Evolutionary conservation across 2,113 vertebrate species (phyloP), one percentile per base, ranked within the genome.

Genomic region (Tupaia chinensis): DNA sequence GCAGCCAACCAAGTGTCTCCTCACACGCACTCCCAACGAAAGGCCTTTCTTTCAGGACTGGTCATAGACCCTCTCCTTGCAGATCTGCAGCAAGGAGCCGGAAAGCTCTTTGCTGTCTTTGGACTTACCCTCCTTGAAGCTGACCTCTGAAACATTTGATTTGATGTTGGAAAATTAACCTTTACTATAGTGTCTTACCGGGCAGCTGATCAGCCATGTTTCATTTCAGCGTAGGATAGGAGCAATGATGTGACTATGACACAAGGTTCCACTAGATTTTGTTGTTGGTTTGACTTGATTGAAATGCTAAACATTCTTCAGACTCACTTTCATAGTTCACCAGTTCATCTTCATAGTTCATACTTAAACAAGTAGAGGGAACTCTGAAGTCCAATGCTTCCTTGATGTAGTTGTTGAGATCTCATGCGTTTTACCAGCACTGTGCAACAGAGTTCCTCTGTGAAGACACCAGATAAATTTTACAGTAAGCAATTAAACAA

Each of bases 151-250:
- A 69, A 61, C 29, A 15, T 63, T 61, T 81, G 10, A 1, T 63
- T 93, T 88, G 29, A 69, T 73, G 91, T 65, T 54, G 66, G 16
- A 69, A 93, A 82, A 74, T 60, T 61, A 60, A 89, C n/a, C 54
- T 20, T n/a, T 63, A 65, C 15, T 15, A 25, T 16, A 56, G 15
- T 19, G 72, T 65, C 83, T 86, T 63, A 54, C 19, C 53, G 69
- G 80, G 23, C 32, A 80, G 14, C 23, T 70, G 32, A n/a, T 68
- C 13, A 9, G 58, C 0, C 0, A 61, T 63, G 17, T 56, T 87
- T 87, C 56, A 27, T 68, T 60, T 73, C 7, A 68, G 10, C 1
- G 1, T 29, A 93, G 63, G 25, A 54, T 6, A 69, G 44, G 34
- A 86, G 53, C 63, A 60, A 29, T 0, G 54, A 15, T 34, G 53